Conservation (phyloP, 2,797 vertebrate genomes). For the Alca torda region DNA sequence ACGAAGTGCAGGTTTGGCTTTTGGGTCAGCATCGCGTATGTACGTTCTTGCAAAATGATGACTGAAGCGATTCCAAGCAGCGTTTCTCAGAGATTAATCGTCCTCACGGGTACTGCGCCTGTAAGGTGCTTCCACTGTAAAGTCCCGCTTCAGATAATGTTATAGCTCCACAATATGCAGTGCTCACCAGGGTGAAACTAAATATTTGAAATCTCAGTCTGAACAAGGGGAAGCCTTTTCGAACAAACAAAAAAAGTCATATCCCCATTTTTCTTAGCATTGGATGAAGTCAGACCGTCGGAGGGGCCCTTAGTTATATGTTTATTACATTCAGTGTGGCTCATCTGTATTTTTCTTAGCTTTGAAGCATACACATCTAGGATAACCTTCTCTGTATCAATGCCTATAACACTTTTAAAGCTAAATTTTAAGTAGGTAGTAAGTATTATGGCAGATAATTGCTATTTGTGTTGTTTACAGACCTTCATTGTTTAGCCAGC, state of each 20-base stretch:
- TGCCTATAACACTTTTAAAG: background rate
- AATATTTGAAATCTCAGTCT: background rate
- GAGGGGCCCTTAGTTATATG: background rate
- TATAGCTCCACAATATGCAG: background rate
- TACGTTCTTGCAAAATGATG: background rate
- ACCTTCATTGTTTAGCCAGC: background rate
- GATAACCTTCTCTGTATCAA: background rate
- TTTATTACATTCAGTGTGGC: background rate
- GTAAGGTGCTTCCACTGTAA: background rate
- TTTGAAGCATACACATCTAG: background rate
- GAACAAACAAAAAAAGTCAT: background rate
- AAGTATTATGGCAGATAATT: background rate
- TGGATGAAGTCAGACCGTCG: background rate
- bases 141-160: background rate
- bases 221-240: background rate
- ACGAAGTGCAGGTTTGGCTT: background rate
- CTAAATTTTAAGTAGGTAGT: background rate
- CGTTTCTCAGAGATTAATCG: background rate
- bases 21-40: background rate
- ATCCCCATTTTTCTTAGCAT: background rate
- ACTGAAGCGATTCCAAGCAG: background rate
- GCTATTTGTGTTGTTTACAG: background rate
- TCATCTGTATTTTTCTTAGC: background rate
- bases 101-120: background rate
- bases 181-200: background rate